Percentiles rank a stretch among this genome's conserved stretches.
Evolutionary conservation across 2,888 invertebrate genomes (phyloP).

Genomic region (Ochlodes sylvanus): DNA sequence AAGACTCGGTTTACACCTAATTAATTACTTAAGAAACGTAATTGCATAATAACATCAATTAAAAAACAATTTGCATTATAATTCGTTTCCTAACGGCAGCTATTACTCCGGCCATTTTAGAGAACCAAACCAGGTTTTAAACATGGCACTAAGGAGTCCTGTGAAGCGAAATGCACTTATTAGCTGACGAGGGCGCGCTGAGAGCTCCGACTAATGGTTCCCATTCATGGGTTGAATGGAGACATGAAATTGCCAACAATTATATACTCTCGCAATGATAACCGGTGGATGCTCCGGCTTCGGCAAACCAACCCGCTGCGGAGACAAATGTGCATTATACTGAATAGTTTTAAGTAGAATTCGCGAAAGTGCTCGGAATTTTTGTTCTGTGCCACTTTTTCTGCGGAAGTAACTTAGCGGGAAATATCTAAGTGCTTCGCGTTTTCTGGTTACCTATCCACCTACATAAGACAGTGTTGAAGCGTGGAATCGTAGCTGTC

Average conservation of each 20-base stretch:
- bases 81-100: conserved; percentile 56
- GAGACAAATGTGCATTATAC: conserved; percentile 37
- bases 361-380: conserved; percentile 33
- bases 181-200: conserved; percentile 76
- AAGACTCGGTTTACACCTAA: conserved; percentile 42
- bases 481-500: neutral
- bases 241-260: conserved; percentile 82
- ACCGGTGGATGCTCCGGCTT: conserved; percentile 72
- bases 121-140: conserved; percentile 66
- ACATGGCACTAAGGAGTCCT: conserved; percentile 78
- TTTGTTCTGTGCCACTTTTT: conserved; percentile 35
- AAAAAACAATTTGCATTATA: conserved; percentile 58
- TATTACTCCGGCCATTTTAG: conserved; percentile 52
- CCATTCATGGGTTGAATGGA: conserved; percentile 81
- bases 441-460: conserved; percentile 25
- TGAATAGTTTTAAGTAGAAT: conserved; percentile 37
- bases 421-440: conserved; percentile 27
- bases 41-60: conserved; percentile 71
- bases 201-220: conserved; percentile 80
- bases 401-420: conserved; percentile 36
- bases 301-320: conserved; percentile 64
- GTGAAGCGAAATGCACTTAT: conserved; percentile 83
- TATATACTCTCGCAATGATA: conserved; percentile 83
- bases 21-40: conserved; percentile 54
- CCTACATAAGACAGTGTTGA: neutral